A percentile compares a stretch with the other conserved stretches of the same genome.
phyloP scores from a whole-genome alignment of 2,113 vertebrate genomes.

The Chaetodon trifascialis region DNA sequence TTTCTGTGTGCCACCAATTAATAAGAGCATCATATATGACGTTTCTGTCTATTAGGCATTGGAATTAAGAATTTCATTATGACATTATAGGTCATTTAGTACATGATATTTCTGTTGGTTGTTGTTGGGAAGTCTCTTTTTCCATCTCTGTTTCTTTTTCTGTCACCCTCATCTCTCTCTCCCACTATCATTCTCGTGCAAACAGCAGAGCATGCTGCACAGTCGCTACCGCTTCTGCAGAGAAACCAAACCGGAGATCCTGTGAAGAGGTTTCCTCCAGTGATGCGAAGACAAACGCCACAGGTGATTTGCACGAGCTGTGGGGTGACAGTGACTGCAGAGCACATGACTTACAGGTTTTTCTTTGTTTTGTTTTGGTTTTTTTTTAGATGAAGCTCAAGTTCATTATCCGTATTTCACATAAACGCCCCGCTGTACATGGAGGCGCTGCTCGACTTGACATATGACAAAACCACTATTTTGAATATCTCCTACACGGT shows the following conservation, averaged over 20 bases:
- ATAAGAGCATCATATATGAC: not conserved
- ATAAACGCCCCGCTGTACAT: constrained; percentile 42
- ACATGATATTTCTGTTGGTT: not conserved
- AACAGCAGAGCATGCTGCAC: constrained; percentile 42
- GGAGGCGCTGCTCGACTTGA: not conserved
- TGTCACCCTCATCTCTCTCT: not conserved
- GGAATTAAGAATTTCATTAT: not conserved
- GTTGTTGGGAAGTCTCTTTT: not conserved
- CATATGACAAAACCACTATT: constrained; percentile 38
- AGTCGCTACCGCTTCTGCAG: not conserved
- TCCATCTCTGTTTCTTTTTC: constrained; percentile 16
- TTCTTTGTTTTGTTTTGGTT: not conserved
- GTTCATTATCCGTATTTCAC: constrained; percentile 36
- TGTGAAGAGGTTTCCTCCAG: constrained; percentile 56
- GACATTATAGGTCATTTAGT: not conserved
- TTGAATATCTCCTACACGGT: constrained; percentile 54
- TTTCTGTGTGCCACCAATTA: constrained; percentile 1
- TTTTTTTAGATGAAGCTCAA: not conserved
- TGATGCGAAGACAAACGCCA: constrained; percentile 19
- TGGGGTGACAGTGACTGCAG: constrained; percentile 33
- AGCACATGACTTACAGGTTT: constrained; percentile 59
- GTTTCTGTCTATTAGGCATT: not conserved
- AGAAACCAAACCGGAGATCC: constrained; percentile 32
- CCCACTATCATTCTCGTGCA: not conserved
- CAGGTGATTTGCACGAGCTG: constrained; percentile 43